These are phyloP conservation scores for Apantesis nais DNA, from an alignment of 2,888 invertebrate species.

Conservation along the genomic window DNA sequence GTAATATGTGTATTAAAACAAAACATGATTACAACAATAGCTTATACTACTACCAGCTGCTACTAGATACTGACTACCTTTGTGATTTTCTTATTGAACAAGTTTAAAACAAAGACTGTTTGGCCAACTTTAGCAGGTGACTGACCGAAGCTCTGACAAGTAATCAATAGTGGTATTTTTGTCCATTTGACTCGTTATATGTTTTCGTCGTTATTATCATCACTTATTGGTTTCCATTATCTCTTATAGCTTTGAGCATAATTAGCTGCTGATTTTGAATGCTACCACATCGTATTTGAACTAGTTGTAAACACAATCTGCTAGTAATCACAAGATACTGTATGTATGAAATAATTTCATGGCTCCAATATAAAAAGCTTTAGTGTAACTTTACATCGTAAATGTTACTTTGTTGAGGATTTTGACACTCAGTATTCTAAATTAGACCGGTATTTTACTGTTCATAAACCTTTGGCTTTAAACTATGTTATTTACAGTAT, in stretches of 20 bases:
- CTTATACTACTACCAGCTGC: too few species aligned
- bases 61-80: too few species aligned
- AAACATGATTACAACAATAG: too few species aligned
- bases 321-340: constrained; percentile 31
- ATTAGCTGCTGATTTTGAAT: too few species aligned
- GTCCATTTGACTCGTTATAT: constrained; percentile 33
- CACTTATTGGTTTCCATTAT: too few species aligned
- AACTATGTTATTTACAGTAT: too few species aligned
- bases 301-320: constrained; percentile 40
- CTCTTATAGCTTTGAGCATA: too few species aligned
- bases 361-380: neutral
- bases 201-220: too few species aligned
- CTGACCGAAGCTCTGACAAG: neutral
- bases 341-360: too few species aligned
- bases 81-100: too few species aligned
- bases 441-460: neutral
- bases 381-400: neutral
- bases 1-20: neutral
- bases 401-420: too few species aligned
- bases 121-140: neutral
- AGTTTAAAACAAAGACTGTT: neutral
- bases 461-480: neutral
- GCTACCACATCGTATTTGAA: constrained; percentile 45
- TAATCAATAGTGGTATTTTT: neutral
- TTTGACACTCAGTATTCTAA: neutral